Evolutionary conservation across 1,140 invertebrate species (phyloP), one percentile per base, ranked within the genome.

Genomic region (Eurosta solidaginis): DNA sequence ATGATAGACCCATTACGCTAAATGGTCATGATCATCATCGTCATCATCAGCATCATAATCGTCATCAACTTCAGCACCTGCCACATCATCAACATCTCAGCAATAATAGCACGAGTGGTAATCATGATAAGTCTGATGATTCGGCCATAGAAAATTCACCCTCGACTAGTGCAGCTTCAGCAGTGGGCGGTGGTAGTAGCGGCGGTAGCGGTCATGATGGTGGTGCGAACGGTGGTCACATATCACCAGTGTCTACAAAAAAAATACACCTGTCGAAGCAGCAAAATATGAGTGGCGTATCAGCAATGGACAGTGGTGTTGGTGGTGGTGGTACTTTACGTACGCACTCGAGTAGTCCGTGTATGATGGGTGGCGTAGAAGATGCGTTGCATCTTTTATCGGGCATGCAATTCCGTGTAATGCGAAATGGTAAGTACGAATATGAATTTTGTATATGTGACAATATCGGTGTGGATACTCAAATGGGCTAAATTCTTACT

Each of bases 351-450:
- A 49, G 5, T 45, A 29, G 27, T 6, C 36, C 74, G 17, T 25
- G 29, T 17, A 20, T 76, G 29, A 22, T 80, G 59, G 52, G 81
- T 84, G 29, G 83, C 12, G 81, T 83, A 1, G 74, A 84, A 9
- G 84, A 85, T 54, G 82, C 83, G 4, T 77, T 87, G 17, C 85
- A 82, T 54, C 79, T 87, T 47, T 77, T 87, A 5, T 86, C 87
- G 44, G 94, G 92, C 74, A 93, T 96, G 78, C 94, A 96, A 88
- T 95, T 97, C 81, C 97, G 96, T 89, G 96, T 97, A 81, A 93
- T 94, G 79, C 96, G 94, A 80, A 91, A 95, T 92, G 95, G 95
- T 96, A 88, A 89, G 91, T 78, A 17, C 17, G 40, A 40, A 27
- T 54, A 12, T 12, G 7, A 27, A 29, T 29, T 49, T 50, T 45